Conservation (phyloP, 2,888 invertebrate species). For the Lampropteryx suffumata region DNA sequence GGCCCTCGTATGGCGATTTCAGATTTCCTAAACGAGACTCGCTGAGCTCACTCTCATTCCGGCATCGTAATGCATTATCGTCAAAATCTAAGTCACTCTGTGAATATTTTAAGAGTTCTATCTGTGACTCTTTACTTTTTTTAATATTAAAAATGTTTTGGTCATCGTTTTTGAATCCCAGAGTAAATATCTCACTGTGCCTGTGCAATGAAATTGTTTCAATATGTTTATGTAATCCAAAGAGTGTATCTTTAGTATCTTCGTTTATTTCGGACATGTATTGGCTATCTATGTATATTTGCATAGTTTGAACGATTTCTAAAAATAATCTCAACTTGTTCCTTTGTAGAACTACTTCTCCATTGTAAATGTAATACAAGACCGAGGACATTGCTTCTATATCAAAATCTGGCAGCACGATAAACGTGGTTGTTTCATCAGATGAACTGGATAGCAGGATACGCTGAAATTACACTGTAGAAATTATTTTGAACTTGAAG, state of each 20-base stretch:
- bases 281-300: conserved; percentile 65
- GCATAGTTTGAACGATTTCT: conserved; percentile 76
- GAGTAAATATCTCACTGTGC: conserved; percentile 44
- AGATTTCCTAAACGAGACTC: conserved; percentile 59
- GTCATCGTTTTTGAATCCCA: conserved; percentile 39
- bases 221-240: conserved; percentile 23
- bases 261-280: conserved; percentile 47
- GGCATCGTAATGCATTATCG: conserved; percentile 47
- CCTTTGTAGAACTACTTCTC: conserved; percentile 83
- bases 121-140: conserved; percentile 43
- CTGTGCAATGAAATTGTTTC: conserved; percentile 32
- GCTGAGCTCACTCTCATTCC: conserved; percentile 48
- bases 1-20: conserved; percentile 56
- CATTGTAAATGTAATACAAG: conserved; percentile 87
- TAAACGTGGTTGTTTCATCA: conserved; percentile 81
- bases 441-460: conserved; percentile 58
- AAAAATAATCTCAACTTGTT: conserved; percentile 83
- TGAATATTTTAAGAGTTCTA: conserved; percentile 43
- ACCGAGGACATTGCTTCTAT: conserved; percentile 84
- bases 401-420: conserved; percentile 86
- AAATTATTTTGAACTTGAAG: not conserved
- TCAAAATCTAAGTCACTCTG: conserved; percentile 42
- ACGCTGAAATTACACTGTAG: conserved; percentile 48
- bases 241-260: conserved; percentile 28
- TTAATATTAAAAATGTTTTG: conserved; percentile 50